Base-by-base conservation (phyloP, 1,140 invertebrate genomes). In the Brachionus manjavacas region DNA sequence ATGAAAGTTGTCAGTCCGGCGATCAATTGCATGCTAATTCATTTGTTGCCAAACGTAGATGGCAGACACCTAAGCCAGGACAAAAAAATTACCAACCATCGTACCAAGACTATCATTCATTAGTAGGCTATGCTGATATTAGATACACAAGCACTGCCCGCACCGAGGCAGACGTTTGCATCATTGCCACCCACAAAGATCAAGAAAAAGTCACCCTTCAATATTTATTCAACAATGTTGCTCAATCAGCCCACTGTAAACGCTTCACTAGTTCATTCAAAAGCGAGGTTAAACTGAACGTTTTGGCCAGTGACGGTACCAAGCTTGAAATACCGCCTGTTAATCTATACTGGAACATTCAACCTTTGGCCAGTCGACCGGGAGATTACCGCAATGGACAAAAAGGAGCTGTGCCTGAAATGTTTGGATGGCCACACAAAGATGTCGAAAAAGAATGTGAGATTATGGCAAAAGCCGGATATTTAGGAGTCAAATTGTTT, bases 401-500 rank as follows among this genome's bases (percentile, higher is more conserved):
- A 55, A 83, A 83, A 46, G 81, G 81, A 35, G 81, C 60, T 28
- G 81, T 83, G 20, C 14, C 68, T 31, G 81, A 83, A 83, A 68
- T 83, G 64, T 83, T 83, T 31, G 81, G 79, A 43, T 83, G 81
- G 81, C 81, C 41, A 23, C 81, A 83, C 43, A 68, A 83, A 70
- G 81, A 83, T 55, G 81, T 83, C 1, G 52, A 68, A 68, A 46
- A 68, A 83, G 81, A 83, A 83, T 83, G 81, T 55, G 81, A 83
- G 46, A 31, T 83, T 49, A 68, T 83, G 7, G 81, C 60, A 7
- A 83, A 83, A 72, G 81, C 81, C 16, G 81, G 81, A 12, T 83
- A 83, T 70, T 83, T 83, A 55, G 81, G 81, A 55, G 81, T 83
- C 9, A 83, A 83, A 83, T 52, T 83, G 11, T 83, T 83, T 72